A percentile compares a stretch with the other conserved stretches of the same genome.
Conservation (phyloP, 2,888 invertebrate species). For the Hypselothyrea guttata region DNA sequence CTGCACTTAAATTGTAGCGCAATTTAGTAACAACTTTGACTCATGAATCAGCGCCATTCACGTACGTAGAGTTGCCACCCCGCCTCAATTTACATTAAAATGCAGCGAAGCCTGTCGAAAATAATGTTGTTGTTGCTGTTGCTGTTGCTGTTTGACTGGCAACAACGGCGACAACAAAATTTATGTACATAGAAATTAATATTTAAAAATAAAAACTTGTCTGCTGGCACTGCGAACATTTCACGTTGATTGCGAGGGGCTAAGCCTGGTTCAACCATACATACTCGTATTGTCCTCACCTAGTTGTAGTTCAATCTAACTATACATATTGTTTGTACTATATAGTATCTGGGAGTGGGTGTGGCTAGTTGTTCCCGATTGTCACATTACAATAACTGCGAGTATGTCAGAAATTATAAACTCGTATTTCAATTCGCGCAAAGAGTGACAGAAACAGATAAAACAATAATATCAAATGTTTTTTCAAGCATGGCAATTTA, state of each 20-base stretch:
- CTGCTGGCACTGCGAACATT: constrained; percentile 32
- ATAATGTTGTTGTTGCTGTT: constrained; percentile 33
- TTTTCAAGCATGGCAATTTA: constrained; percentile 28
- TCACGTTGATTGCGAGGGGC: constrained; percentile 37
- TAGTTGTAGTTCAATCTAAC: not conserved
- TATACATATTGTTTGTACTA: not conserved
- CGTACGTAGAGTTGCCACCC: not conserved
- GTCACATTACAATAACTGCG: constrained; percentile 45
- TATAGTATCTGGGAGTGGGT: not conserved
- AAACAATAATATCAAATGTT: constrained; percentile 43
- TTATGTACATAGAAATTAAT: constrained; percentile 72
- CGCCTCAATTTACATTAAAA: constrained; percentile 44
- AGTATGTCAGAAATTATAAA: constrained; percentile 37
- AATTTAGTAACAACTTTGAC: not conserved
- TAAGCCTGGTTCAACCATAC: constrained; percentile 2
- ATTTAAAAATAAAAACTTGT: constrained; percentile 40
- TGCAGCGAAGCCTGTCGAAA: constrained; percentile 64
- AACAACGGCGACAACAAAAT: constrained; percentile 58
- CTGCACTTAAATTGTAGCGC: constrained; percentile 1
- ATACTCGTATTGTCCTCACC: not conserved
- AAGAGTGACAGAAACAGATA: constrained; percentile 20
- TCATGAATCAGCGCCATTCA: not conserved
- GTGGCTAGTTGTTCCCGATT: constrained; percentile 21
- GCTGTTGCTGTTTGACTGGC: constrained; percentile 18
- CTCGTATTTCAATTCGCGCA: constrained; percentile 22